These are phyloP conservation scores for Alcedo atthis DNA, from an alignment of 2,797 vertebrate species.

Conservation along the genomic window DNA sequence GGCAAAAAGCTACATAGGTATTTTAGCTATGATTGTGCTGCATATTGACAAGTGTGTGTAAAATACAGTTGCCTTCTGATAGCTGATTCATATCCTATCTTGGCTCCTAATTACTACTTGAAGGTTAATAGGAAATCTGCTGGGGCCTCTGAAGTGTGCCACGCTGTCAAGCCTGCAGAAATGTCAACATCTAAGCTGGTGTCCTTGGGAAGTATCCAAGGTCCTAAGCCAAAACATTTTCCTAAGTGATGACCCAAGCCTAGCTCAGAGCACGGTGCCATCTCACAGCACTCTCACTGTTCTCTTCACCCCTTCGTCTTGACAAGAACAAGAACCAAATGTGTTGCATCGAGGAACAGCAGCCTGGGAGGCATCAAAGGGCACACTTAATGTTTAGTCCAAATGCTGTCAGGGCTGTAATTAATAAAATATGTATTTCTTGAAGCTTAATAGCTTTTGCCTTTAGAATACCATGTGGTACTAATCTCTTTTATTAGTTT, in stretches of 20 bases:
- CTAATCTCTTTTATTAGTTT: constrained; percentile 4
- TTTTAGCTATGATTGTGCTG: constrained; percentile 17
- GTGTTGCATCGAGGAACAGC: fast-evolving
- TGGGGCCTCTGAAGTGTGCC: not conserved
- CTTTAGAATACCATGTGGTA: not conserved
- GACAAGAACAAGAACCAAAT: not conserved
- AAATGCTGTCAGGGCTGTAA: not conserved
- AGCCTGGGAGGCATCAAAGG: not conserved
- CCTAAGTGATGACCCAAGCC: not conserved
- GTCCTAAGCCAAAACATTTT: not conserved
- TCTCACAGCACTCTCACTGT: not conserved
- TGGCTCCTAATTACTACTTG: not conserved
- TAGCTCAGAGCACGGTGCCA: not conserved
- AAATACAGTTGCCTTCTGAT: constrained; percentile 27
- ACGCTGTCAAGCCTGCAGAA: not conserved
- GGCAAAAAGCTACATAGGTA: constrained; percentile 9
- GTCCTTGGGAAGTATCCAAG: not conserved
- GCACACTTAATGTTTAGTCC: not conserved
- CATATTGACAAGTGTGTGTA: constrained; percentile 33
- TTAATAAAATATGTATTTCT: not conserved
- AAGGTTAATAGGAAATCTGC: constrained; percentile 48
- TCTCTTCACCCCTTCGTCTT: not conserved
- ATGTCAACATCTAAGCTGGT: not conserved
- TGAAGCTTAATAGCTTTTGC: not conserved
- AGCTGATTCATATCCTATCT: not conserved